phyloP scores from a whole-genome alignment of 2,113 vertebrate genomes.

The Apodemus speciosus region DNA sequence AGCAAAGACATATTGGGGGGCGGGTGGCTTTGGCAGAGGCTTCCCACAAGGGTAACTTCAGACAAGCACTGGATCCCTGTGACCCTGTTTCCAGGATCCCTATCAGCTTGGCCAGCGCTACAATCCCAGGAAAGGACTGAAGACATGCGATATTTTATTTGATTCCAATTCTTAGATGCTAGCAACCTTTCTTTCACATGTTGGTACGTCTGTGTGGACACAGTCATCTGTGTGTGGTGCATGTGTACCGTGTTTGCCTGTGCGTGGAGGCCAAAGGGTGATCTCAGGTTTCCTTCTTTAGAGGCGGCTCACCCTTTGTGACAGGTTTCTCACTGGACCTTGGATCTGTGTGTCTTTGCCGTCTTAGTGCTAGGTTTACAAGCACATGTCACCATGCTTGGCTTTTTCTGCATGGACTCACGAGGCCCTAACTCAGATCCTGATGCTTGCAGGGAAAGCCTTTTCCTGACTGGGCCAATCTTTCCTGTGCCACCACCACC shows the following conservation, averaged over 20 bases:
- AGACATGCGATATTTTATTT: neutral
- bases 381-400: neutral
- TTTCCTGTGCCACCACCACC: neutral
- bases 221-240: neutral
- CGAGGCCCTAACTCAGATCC: neutral
- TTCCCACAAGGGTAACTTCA: neutral
- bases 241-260: neutral
- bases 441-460: neutral
- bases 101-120: neutral
- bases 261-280: neutral
- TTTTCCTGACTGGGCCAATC: neutral
- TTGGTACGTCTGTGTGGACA: neutral
- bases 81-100: neutral
- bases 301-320: neutral
- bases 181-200: neutral
- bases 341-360: neutral
- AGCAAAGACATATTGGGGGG: neutral
- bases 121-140: neutral
- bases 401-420: neutral
- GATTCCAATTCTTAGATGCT: neutral
- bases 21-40: neutral
- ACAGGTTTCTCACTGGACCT: neutral
- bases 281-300: neutral
- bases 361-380: neutral
- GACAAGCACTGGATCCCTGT: neutral